Conservation (phyloP, 1,140 invertebrate species). For the Trachymyrmex septentrionalis region DNA sequence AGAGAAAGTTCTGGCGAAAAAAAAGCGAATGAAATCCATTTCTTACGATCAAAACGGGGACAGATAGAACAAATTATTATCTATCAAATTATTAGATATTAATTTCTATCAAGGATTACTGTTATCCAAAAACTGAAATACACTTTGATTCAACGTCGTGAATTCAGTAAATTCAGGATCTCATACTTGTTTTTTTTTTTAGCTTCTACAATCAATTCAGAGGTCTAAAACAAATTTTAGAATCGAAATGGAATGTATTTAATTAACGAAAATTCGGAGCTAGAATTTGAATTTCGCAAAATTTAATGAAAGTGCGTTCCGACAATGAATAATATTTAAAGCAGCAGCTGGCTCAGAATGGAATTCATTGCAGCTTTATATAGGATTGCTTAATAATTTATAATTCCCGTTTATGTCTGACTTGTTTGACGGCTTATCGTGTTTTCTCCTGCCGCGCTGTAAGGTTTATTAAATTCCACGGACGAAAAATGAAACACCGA, state of each 20-base stretch:
- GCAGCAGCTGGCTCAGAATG: conserved; percentile 14
- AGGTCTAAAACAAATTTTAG: conserved; percentile 3
- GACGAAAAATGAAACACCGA: conserved; percentile 43
- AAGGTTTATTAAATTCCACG: conserved; percentile 50
- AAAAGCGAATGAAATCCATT: conserved; percentile 9
- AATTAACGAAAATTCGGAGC: conserved; percentile 51
- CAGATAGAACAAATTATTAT: not conserved
- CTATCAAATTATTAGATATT: not conserved
- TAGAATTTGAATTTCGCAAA: conserved; percentile 46
- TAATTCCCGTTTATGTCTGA: conserved; percentile 46
- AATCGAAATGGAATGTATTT: conserved; percentile 47
- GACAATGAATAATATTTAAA: conserved; percentile 50
- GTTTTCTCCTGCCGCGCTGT: not conserved
- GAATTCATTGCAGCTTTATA: conserved; percentile 41
- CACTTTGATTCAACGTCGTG: not conserved
- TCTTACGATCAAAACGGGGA: not conserved
- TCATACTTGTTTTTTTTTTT: not conserved
- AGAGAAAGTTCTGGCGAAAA: conserved; percentile 5
- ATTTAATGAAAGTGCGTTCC: conserved; percentile 44
- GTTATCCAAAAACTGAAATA: not conserved
- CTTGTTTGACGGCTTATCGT: conserved; percentile 44
- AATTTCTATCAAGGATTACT: not conserved
- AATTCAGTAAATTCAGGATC: not conserved
- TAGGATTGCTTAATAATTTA: conserved; percentile 55
- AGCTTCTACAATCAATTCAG: not conserved